Evolutionary conservation across 2,797 vertebrate species (phyloP), one percentile per base, ranked within the genome.

Genomic region (Iguana delicatissima): DNA sequence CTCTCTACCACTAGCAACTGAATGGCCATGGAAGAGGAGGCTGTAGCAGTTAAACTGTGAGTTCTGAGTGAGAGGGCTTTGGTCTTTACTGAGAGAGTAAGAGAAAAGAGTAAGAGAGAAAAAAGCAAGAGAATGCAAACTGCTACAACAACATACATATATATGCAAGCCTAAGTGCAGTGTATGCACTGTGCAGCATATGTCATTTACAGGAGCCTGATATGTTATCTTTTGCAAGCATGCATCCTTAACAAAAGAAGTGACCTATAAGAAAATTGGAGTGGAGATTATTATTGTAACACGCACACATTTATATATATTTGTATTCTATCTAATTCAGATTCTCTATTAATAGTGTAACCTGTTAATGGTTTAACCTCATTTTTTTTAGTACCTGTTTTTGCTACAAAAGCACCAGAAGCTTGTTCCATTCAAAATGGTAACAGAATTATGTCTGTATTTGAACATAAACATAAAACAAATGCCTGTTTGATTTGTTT

Each of bases 401-500:
- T 62, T 73, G 67, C 14, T 87, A 82, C 20, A 81, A 76, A 32
- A 62, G 9, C 38, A 12, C 7, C 26, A 9, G 22, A n/a, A 50
- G 13, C 10, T 80, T 86, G 42, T 81, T 72, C 67, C 14, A 12
- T 46, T 62, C 35, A 74, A 0, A 76, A 74, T 73, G 9, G n/a
- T 32, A 22, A 12, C 20, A 77, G 88, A n/a, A 80, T 83, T 64
- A 5, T 22, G 67, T 80, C 62, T 80, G 67, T n/a, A 2, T 84
- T 72, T 80, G n/a, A 83, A 64, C 64, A 88, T 77, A 29, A 42
- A 55, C 4, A 38, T 7, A 24, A 42, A 77, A 72, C 0, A 80
- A 42, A 50, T 14, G 35, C 14, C 62, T 24, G 3, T 42, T 74
- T 89, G n/a, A 0, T 0, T 7, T 62, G 0, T 12, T 0, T 0